Percentiles rank a stretch among this genome's conserved stretches.
phyloP scores from a whole-genome alignment of 2,888 invertebrate genomes.

The Zaprionus lineosus region DNA sequence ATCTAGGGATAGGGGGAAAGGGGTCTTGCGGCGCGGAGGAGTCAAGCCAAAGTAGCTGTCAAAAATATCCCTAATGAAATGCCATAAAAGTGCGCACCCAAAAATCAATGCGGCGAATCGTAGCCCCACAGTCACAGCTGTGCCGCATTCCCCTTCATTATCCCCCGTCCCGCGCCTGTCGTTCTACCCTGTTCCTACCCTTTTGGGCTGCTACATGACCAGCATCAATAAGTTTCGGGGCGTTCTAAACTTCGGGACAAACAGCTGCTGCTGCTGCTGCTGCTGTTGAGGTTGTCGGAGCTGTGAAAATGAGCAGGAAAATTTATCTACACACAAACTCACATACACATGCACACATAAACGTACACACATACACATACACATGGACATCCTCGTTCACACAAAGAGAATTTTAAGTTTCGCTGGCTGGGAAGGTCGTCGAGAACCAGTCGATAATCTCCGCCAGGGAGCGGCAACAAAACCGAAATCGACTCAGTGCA shows the following conservation, averaged over 20 bases:
- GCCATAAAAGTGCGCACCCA: conserved; percentile 57
- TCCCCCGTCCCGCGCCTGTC: background rate
- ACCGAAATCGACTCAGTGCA: conserved; percentile 60
- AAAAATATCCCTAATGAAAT: conserved; percentile 61
- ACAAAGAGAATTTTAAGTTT: conserved; percentile 46
- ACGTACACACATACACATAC: conserved; percentile 13
- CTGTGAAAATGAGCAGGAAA: conserved; percentile 63
- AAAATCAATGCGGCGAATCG: conserved; percentile 59
- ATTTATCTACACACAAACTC: conserved; percentile 63
- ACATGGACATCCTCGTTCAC: conserved; percentile 11
- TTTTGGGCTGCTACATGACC: conserved; percentile 59
- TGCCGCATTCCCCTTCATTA: conserved; percentile 16
- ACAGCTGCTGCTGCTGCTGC: conserved; percentile 50
- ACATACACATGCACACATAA: conserved; percentile 35
- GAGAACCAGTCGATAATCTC: conserved; percentile 63
- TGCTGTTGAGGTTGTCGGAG: conserved; percentile 26
- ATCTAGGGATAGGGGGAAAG: conserved; percentile 15
- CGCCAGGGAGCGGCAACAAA: conserved; percentile 22
- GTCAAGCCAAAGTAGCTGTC: conserved; percentile 45
- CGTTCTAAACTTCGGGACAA: conserved; percentile 49
- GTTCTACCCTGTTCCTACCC: conserved; percentile 10
- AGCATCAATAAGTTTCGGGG: conserved; percentile 66
- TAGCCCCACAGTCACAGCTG: conserved; percentile 46
- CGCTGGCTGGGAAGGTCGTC: background rate
- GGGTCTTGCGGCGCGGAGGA: conserved; percentile 21